Percentiles rank a stretch among this genome's conserved stretches.
phyloP scores from a whole-genome alignment of 2,797 vertebrate species.

The Squalus acanthias region DNA sequence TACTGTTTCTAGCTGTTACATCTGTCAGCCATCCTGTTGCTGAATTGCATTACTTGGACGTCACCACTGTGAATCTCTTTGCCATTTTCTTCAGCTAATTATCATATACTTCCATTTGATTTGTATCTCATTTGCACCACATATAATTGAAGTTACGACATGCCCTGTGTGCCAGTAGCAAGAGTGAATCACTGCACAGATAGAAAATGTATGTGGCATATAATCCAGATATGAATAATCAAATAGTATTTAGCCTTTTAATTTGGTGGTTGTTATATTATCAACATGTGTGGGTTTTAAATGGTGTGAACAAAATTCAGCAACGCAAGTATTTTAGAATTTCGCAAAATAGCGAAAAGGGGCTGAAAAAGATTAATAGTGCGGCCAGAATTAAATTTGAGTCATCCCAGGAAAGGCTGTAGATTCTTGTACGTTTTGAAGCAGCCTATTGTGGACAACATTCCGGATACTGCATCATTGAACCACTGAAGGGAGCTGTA shows the following conservation, averaged over 20 bases:
- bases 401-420: background rate
- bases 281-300: background rate
- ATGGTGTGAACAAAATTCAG: background rate
- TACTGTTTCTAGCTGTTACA: background rate
- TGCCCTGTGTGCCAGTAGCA: background rate
- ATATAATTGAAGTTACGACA: background rate
- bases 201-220: background rate
- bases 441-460: background rate
- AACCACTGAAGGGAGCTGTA: constrained; percentile 9
- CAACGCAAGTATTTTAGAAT: background rate
- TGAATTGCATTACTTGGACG: too few species aligned
- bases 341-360: background rate
- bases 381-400: background rate
- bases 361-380: background rate
- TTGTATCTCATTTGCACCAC: background rate
- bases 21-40: background rate
- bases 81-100: background rate
- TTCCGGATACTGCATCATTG: background rate
- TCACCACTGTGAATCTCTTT: background rate
- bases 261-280: background rate
- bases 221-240: background rate
- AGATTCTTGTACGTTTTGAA: background rate
- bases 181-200: background rate
- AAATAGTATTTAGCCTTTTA: background rate
- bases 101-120: background rate